phyloP scores from a whole-genome alignment of 2,888 invertebrate species.

The Ophion costatus region DNA sequence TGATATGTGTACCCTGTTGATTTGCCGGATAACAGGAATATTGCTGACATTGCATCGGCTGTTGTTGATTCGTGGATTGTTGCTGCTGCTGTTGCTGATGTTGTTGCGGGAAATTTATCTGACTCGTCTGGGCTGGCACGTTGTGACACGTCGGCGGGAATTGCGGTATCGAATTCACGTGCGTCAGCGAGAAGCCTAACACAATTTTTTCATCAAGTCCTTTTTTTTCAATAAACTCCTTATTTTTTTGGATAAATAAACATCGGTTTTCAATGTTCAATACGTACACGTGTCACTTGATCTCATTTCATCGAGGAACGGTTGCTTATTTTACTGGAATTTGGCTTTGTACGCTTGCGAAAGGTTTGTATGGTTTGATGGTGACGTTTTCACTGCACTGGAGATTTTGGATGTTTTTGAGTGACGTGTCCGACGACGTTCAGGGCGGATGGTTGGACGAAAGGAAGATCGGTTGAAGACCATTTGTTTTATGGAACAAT shows the following conservation, averaged over 20 bases:
- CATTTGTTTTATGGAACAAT: slow-evolving; percentile 9
- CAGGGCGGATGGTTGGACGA: background rate
- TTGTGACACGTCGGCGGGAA: slow-evolving; percentile 71
- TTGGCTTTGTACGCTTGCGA: slow-evolving; percentile 8
- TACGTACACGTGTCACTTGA: slow-evolving; percentile 57
- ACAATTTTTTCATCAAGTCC: slow-evolving; percentile 25
- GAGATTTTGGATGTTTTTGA: slow-evolving; percentile 39
- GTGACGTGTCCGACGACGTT: slow-evolving; percentile 35
- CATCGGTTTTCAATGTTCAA: background rate
- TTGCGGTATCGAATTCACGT: slow-evolving; percentile 68
- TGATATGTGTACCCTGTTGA: slow-evolving; percentile 46
- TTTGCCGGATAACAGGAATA: slow-evolving; percentile 62
- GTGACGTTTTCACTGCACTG: slow-evolving; percentile 25
- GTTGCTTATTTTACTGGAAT: slow-evolving; percentile 46
- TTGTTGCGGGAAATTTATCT: slow-evolving; percentile 70
- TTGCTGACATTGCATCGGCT: slow-evolving; percentile 59
- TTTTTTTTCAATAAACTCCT: background rate
- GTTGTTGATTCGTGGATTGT: slow-evolving; percentile 58
- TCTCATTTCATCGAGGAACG: slow-evolving; percentile 50
- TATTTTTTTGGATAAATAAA: background rate
- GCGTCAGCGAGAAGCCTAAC: slow-evolving; percentile 66
- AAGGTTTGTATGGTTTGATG: background rate
- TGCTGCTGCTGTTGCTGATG: slow-evolving; percentile 52
- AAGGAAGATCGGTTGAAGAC: slow-evolving; percentile 6
- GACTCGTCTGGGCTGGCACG: slow-evolving; percentile 71